Evolutionary conservation across 2,888 invertebrate species (phyloP), one percentile per base, ranked within the genome.

Genomic region (Cephalotes varians): DNA sequence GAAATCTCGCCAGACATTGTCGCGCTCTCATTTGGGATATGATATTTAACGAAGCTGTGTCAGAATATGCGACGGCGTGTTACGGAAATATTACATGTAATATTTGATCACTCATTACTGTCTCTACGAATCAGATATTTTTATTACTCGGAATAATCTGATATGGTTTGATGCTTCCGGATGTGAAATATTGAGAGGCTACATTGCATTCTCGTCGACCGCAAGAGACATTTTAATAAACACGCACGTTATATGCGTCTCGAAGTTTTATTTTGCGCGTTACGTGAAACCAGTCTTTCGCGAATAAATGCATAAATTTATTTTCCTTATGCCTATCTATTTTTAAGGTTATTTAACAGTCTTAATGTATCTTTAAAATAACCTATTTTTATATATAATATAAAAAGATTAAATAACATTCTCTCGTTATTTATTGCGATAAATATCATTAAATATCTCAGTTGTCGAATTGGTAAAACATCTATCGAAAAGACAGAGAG

Each of bases 1-100:
- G 89, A 85, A 85, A 86, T 90, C 87, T 87, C 85, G 89, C 86
- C 87, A 91, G 90, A 91, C 91, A 88, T 90, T 90, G 90, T 88
- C 90, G 83, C 88, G 87, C 83, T 85, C 85, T 88, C 86, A 81
- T 88, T 88, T 82, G 65, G 81, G 86, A 86, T 86, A 86, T 86
- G 84, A 88, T 86, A 86, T 88, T 87, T 86, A 87, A 88, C 82
- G 87, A 87, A 83, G 84, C 81, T 58, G 62, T 80, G 82, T 77
- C 88, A 85, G 88, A 60, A 77, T 47, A 72, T 83, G 77, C 40
- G 47, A 31, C 76, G 85, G 82, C 64, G 62, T 56, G 58, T 80
- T 76, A 62, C 74, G 82, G 79, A 77, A 65, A 77, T 67, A 77
- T 82, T 82, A 77, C 67, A 81, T 82, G 77, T 54, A 77, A 79